Percentiles rank a stretch among this genome's conserved stretches.
Conservation (phyloP, 2,797 vertebrate genomes). For the Otus scops region DNA sequence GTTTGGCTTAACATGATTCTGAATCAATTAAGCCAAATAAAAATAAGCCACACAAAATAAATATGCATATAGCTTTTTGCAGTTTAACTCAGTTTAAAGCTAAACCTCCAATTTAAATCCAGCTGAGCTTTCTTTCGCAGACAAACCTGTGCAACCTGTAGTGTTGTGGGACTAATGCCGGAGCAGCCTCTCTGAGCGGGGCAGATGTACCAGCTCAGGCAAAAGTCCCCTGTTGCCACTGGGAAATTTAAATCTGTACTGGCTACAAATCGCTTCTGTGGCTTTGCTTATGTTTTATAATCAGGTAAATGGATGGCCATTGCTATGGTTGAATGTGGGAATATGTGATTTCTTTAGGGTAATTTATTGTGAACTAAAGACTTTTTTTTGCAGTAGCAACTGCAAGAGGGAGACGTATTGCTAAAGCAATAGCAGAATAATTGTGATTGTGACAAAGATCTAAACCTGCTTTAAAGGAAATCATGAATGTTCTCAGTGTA, state of each 20-base stretch:
- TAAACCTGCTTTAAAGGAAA: neutral
- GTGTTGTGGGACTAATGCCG: neutral
- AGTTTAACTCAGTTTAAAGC: neutral
- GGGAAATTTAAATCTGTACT: neutral
- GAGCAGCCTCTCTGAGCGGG: neutral
- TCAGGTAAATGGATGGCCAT: neutral
- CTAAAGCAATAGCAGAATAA: neutral
- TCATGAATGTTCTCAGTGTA: neutral
- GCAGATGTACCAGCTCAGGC: neutral
- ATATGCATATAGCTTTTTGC: neutral
- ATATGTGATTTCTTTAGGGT: neutral
- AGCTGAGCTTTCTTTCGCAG: neutral
- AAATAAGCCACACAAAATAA: neutral
- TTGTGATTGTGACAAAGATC: neutral
- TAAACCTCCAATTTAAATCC: neutral
- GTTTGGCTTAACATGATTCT: neutral
- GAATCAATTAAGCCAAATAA: neutral
- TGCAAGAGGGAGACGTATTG: neutral
- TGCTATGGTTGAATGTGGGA: neutral
- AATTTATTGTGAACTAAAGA: neutral
- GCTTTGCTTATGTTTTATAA: neutral
- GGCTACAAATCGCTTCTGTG: neutral
- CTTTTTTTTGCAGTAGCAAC: neutral
- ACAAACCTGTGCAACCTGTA: neutral
- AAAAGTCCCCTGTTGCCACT: neutral